These are phyloP conservation scores for Mus minutoides DNA, from an alignment of 2,797 vertebrate species.

Conservation along the genomic window DNA sequence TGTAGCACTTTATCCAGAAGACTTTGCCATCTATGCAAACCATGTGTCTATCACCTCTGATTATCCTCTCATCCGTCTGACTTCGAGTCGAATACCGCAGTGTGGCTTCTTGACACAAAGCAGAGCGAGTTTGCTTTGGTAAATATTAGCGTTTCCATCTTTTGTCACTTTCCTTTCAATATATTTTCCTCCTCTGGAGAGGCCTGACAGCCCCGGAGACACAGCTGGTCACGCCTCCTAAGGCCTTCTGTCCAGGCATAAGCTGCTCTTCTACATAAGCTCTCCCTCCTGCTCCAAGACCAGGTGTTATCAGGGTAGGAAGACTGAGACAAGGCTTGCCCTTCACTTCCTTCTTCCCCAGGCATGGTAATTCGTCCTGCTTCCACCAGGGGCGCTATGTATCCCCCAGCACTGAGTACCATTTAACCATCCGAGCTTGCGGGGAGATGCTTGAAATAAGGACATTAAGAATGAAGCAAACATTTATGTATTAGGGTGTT, in stretches of 20 bases:
- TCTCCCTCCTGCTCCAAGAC: neutral
- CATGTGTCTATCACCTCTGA: conserved; percentile 38
- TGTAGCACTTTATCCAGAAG: conserved; percentile 39
- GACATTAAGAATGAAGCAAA: conserved; percentile 1
- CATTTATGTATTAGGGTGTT: neutral
- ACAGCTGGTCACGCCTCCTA: neutral
- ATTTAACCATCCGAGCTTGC: neutral
- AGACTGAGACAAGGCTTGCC: neutral
- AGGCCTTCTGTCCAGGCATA: neutral
- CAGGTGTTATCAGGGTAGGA: neutral
- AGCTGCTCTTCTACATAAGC: too few species aligned
- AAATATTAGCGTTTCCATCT: conserved; percentile 67
- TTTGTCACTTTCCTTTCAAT: conserved; percentile 50
- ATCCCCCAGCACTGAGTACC: neutral
- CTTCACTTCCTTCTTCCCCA: too few species aligned
- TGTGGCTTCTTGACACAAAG: conserved; percentile 48
- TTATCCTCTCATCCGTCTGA: conserved; percentile 63
- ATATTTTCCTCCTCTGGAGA: conserved; percentile 1
- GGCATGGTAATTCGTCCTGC: neutral
- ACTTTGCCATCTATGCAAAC: conserved; percentile 38
- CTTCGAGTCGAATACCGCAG: conserved; percentile 51
- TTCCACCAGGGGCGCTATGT: neutral
- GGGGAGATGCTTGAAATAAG: neutral
- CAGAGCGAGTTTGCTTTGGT: conserved; percentile 54
- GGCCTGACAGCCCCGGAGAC: neutral